Base-by-base conservation (phyloP, 2,797 vertebrate species). In the Chelon labrosus region DNA sequence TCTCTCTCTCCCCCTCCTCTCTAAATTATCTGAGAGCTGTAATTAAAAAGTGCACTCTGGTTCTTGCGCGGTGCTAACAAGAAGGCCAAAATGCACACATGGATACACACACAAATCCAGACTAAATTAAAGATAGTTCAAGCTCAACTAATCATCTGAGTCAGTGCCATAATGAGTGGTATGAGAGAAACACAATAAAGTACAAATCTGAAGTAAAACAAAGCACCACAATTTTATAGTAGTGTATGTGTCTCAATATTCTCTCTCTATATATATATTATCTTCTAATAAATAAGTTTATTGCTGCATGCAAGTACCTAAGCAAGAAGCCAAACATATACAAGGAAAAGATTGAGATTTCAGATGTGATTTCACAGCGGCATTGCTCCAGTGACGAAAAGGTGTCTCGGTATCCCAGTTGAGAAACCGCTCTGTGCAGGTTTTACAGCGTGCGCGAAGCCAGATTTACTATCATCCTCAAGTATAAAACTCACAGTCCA, bases 31-130 rank as follows among this genome's bases (percentile, higher is more conserved):
- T 79, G 71, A 90, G 82, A 85, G 84, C 83, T 87, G 88, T 92
- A 91, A 92, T 92, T 91, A 92, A 93, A 92, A 93, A 91, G 80
- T 87, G 86, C 75, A 84, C 85, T 82, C 85, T 77, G 73, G 76
- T 83, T 83, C 83, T 81, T 61, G 80, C 80, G 69, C 65, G 58
- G 79, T 58, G 75, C 86, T 89, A 91, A 88, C 78, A 86, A 88
- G 84, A 73, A 52, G 74, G 70, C 81, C 72, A 79, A 85, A 79
- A 85, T 19, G 35, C 71, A 75, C 80, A 77, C 63, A 64, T 17
- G 31, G 19, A 63, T 62, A 66, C 72, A 67, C 51, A 65, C 73
- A 54, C 70, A 77, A 55, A 70, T 65, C 19, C 61, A 73, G 76
- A 85, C 49, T 77, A 77, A 85, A 89, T 85, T 85, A 83, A 70